Base-by-base conservation (phyloP, 1,140 invertebrate genomes). In the Hirudo medicinalis region DNA sequence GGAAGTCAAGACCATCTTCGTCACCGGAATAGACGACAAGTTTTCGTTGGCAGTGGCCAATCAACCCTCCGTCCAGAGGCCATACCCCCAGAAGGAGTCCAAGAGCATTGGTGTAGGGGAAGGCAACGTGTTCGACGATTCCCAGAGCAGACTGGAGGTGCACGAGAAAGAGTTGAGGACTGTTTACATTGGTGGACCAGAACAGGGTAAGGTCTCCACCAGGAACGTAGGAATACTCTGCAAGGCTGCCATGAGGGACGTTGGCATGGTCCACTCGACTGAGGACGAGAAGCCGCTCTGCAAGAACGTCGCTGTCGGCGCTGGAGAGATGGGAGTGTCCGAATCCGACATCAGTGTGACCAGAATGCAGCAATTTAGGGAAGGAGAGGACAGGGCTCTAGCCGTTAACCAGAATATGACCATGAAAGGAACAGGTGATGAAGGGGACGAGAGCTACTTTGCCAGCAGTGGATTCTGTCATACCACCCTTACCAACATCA, bases 221-320 rank as follows among this genome's bases (percentile, higher is more conserved):
- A 79, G 88, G 75, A 87, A 87, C 77, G 82, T 88, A 71, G 87
- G 87, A 5, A 83, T 87, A 66, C 25, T 69, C 53, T 74, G 71
- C 57, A 76, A 76, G 53, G 75, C 77, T 8, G 74, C 76, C 54
- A 75, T 78, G 6, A 75, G 78, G 49, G 80, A 81, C 76, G 80
- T 81, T 27, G 80, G 81, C n/a, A 76, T 81, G 54, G 74, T 73
- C 1, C 80, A 77, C 72, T 74, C 73, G 32, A 76, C 77, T 70
- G 78, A 81, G 76, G 77, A 79, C 43, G 78, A 76, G 55, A 78
- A 77, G 73, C 80, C 80, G 40, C 53, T 73, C 22, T 78, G 73
- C 32, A 72, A 79, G 32, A 78, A 76, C 15, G 75, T 80, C 22
- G 79, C 79, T 17, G 76, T 82, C 3, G 79, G 78, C 72, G 80